Base-by-base conservation (phyloP, 2,113 vertebrate species). In the Nyctereutes procyonoides region DNA sequence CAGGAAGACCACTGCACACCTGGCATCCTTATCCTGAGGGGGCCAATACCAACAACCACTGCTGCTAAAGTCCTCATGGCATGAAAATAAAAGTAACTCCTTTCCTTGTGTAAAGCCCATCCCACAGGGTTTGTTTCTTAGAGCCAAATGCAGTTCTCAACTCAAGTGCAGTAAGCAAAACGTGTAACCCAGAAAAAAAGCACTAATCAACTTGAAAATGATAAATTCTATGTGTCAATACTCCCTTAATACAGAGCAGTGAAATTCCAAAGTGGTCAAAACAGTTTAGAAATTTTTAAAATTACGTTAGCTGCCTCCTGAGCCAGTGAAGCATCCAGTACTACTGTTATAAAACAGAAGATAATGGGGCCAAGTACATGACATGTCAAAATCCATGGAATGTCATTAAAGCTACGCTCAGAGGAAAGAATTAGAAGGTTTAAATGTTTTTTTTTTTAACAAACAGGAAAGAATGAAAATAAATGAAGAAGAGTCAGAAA, bases 211-310 rank as follows among this genome's bases (percentile, higher is more conserved):
- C 24, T 56, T 8, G 30, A 38, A 89, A 83, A 58, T 69, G 30
- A 26, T 53, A 69, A 79, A 51, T 28, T 84, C 19, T 73, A 53
- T 56, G 43, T 85, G 28, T 26, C 63, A 88, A 80, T 15, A 94
- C 69, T 77, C 60, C 76, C 51, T 60, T 87, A 77, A 20, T 56
- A 35, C 38, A 85, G 48, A 67, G 22, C 16, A 62, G 53, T 22
- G 80, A 82, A 71, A 91, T 91, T 55, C 79, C 16, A 58, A 87
- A 92, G n/a, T 38, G 43, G 43, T 92, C n/a, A 62, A 84, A 77
- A 79, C 19, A 62, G 58, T 62, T 83, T 80, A 86, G 63, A 53
- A 79, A 89, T 30, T 38, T 88, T 74, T 43, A 63, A 73, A 19
- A 79, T 51, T 26, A 77, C n/a, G 38, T 8, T 86, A 69, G 53